Evolutionary conservation across 2,113 vertebrate species (phyloP), one percentile per base, ranked within the genome.

Genomic region (Nannospalax galili): DNA sequence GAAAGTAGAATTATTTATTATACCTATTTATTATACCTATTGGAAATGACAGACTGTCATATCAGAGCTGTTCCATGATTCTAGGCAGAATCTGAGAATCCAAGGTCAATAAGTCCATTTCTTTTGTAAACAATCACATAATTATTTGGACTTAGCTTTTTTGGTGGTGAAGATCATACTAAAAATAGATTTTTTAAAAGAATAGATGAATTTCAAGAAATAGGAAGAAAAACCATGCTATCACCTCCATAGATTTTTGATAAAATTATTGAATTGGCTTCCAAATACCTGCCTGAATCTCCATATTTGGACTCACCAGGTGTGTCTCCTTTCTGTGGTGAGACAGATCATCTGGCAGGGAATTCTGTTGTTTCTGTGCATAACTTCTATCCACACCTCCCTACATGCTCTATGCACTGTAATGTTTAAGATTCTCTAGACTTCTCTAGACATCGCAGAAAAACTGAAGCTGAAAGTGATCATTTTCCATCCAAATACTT

Each of bases 401-500:
- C 28, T 2, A 60, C 1, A 16, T 52, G 32, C 30, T 87, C 15
- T 12, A 65, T 42, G 65, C 74, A 75, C 70, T 7, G 3, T 14
- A 35, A 12, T n/a, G n/a, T 48, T 89, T 64, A 84, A 70, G 48
- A 1, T 74, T 89, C 35, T 73, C 73, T 62, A 65, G 85, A 67
- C 19, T 48, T 16, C 11, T 94, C 67, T 70, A 91, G 35, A 11
- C 42, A 58, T 48, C 48, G 86, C 22, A 92, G 84, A 28, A 42
- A 90, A 42, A 42, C 72, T 88, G 75, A 90, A 87, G 26, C 3
- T 37, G 48, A 86, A 93, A 80, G 35, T 74, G 64, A 22, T 52
- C 77, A 73, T 73, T 40, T 93, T 94, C 30, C 26, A 93, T 78
- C 45, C 22, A 94, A 94, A 90, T 78, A 19, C 73, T 69, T 7